Conservation (phyloP, 2,888 invertebrate genomes). For the Yponomeuta cagnagella region DNA sequence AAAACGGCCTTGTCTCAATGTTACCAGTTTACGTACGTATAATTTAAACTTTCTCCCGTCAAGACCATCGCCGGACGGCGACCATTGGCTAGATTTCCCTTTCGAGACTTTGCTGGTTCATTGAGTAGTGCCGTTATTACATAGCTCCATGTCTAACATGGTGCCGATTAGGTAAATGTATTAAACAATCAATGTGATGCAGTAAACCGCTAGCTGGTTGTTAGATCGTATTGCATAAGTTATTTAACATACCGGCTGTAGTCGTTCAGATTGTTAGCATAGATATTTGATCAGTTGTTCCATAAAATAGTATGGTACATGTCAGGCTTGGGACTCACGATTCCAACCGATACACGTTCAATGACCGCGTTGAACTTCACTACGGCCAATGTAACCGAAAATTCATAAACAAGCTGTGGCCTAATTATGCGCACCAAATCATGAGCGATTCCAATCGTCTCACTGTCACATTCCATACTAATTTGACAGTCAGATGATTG, state of each 20-base stretch:
- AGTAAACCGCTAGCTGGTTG: not conserved
- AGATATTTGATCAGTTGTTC: not conserved
- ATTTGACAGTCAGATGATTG: no score
- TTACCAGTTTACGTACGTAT: slow-evolving; percentile 64
- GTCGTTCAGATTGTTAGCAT: not conserved
- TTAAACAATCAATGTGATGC: not conserved
- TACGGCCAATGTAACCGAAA: no score
- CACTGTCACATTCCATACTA: no score
- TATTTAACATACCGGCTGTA: not conserved
- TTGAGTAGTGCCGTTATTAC: slow-evolving; percentile 25
- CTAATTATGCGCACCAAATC: no score
- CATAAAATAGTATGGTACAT: no score
- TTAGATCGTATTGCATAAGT: not conserved
- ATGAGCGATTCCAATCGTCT: no score
- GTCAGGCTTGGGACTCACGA: no score
- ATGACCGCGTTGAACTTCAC: no score
- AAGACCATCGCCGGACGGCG: slow-evolving; percentile 35
- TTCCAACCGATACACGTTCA: no score
- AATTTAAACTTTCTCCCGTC: slow-evolving; percentile 70
- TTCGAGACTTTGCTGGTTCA: slow-evolving; percentile 45
- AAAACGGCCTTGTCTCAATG: slow-evolving; percentile 42
- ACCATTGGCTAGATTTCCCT: slow-evolving; percentile 55
- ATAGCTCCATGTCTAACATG: slow-evolving; percentile 10
- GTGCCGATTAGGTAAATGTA: slow-evolving; percentile 13
- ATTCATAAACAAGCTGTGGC: no score